Base-by-base conservation (phyloP, 2,113 vertebrate species). In the Oncorhynchus clarkii region DNA sequence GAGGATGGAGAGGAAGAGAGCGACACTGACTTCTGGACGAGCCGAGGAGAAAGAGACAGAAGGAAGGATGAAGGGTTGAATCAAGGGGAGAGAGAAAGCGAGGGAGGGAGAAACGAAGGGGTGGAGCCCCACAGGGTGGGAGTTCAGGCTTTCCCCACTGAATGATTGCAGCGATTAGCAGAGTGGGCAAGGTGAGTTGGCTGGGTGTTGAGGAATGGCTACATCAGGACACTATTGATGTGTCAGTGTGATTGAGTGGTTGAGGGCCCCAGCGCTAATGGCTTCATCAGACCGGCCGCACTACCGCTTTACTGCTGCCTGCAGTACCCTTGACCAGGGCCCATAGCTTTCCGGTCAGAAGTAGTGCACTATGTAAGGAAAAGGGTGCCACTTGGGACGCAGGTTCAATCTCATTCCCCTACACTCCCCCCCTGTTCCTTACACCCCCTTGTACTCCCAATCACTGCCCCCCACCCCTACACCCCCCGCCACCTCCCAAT, bases 181-280 rank as follows among this genome's bases (percentile, higher is more conserved):
- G 80, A 86, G 77, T 85, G 86, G 85, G 82, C 67, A 64, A 83
- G 87, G 85, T 88, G 84, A 83, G 80, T 82, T 85, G 78, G 80
- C 86, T 84, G 78, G 27, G 54, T 84, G 88, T 91, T 90, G 88
- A 89, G 75, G 89, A 92, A 91, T 83, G 88, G 86, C 88, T 86
- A 88, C 85, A 85, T 84, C 67, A 7, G 82, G 74, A 78, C 85
- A 45, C 90, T 91, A 88, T 80, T 73, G 22, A 80, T 20, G 57
- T 92, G 93, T 93, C 94, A 94, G 66, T 2, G 75, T 93, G 94
- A 94, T 92, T 82, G 91, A 95, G 88, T 88, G 85, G 85, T 39
- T 79, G 87, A 89, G 87, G 82, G 89, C 82, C 85, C 76, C 59
- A 84, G 71, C 82, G 5, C 49, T 91, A 93, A 94, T 93, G 91